Evolutionary conservation across 2,113 vertebrate genomes (phyloP).

Genomic region (Anolis sagrei): DNA sequence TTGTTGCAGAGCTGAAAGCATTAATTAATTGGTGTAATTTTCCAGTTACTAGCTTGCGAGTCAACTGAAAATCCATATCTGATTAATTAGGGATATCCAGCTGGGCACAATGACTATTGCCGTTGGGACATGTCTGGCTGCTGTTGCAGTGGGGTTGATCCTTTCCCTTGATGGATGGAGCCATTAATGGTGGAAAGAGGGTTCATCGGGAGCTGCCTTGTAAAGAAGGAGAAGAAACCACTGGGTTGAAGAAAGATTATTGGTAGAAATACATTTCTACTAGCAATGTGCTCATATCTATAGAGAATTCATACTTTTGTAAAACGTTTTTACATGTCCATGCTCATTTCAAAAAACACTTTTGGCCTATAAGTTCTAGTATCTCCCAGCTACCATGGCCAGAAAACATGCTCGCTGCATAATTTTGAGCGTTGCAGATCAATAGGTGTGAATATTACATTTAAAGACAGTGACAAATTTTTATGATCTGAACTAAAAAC

Average conservation of each 20-base stretch:
- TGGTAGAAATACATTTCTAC: not conserved
- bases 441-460: too few relatives aligned
- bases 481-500: too few relatives aligned
- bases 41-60: slow-evolving; percentile 21
- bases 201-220: not conserved
- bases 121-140: not conserved
- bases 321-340: too few relatives aligned
- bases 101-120: not conserved
- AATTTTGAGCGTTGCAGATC: too few relatives aligned
- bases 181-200: not conserved
- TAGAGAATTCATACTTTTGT: too few relatives aligned
- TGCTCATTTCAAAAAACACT: too few relatives aligned
- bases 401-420: too few relatives aligned
- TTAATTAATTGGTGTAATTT: slow-evolving; percentile 19
- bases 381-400: too few relatives aligned
- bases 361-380: too few relatives aligned
- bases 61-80: slow-evolving; percentile 10
- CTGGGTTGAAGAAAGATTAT: not conserved
- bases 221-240: not conserved
- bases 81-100: slow-evolving; percentile 17
- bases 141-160: not conserved
- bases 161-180: not conserved
- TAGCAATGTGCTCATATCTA: too few relatives aligned
- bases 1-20: slow-evolving; percentile 7
- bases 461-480: too few relatives aligned